Evolutionary conservation across 2,797 vertebrate species (phyloP).

Genomic region (Urophycis tenuis): DNA sequence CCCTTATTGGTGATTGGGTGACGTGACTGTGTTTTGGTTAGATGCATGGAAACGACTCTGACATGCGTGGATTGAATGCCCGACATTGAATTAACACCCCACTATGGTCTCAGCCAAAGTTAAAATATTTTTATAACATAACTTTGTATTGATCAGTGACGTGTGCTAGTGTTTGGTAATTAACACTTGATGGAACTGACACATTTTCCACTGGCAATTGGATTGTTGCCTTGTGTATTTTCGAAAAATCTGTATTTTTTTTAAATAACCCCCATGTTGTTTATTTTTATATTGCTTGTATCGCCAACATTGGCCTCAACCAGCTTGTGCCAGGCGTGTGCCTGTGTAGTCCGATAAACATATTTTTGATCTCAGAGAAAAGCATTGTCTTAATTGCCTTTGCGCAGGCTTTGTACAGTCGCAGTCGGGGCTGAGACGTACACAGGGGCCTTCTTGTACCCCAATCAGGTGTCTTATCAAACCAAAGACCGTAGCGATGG

Average conservation of each 20-base stretch:
- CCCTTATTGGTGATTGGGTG: slow-evolving; percentile 41
- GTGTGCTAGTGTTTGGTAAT: slow-evolving; percentile 53
- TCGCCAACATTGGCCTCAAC: slow-evolving; percentile 29
- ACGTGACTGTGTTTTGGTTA: slow-evolving; percentile 52
- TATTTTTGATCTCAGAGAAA: slow-evolving; percentile 32
- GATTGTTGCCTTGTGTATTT: slow-evolving; percentile 46
- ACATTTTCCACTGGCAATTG: slow-evolving; percentile 37
- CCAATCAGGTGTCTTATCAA: slow-evolving; percentile 61
- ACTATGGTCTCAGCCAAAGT: slow-evolving; percentile 64
- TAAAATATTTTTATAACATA: slow-evolving; percentile 66
- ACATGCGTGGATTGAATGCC: slow-evolving; percentile 58
- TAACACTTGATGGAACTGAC: slow-evolving; percentile 53
- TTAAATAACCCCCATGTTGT: slow-evolving; percentile 43
- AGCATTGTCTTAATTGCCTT: slow-evolving; percentile 32
- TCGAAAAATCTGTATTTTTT: slow-evolving; percentile 23
- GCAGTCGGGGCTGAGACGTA: slow-evolving; percentile 25
- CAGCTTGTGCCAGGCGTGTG: slow-evolving; percentile 40
- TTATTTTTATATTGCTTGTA: slow-evolving; percentile 35
- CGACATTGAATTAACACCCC: slow-evolving; percentile 55
- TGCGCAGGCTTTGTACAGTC: slow-evolving; percentile 18
- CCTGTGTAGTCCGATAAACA: slow-evolving; percentile 29
- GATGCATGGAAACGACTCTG: slow-evolving; percentile 53
- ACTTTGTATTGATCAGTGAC: slow-evolving; percentile 61
- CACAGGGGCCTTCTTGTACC: slow-evolving; percentile 33
- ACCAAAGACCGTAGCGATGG: slow-evolving; percentile 56